Evolutionary conservation across 2,888 invertebrate species (phyloP).

Genomic region (Allophyes oxyacanthae): DNA sequence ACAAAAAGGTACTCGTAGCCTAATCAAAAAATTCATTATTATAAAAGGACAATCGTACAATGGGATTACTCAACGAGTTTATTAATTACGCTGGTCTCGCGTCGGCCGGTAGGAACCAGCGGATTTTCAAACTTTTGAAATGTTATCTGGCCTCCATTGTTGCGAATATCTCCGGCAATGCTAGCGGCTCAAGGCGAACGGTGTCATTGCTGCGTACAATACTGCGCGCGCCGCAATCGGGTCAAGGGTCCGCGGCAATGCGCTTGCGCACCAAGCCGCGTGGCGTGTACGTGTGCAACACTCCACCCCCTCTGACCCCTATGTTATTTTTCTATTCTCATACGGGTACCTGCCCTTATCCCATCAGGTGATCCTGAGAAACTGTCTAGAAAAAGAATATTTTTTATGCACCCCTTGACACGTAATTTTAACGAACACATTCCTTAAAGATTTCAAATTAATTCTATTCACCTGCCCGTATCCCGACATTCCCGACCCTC

Average conservation of each 20-base stretch:
- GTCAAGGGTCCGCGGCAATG: constrained; percentile 83
- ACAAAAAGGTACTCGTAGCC: constrained; percentile 24
- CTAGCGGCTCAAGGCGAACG: constrained; percentile 88
- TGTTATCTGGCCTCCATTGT: constrained; percentile 89
- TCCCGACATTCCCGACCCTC: constrained; percentile 68
- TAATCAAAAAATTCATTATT: constrained; percentile 45
- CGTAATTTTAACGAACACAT: constrained; percentile 72
- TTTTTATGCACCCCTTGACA: constrained; percentile 78
- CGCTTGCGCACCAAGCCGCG: constrained; percentile 63
- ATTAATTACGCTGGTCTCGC: constrained; percentile 79
- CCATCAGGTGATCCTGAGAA: constrained; percentile 78
- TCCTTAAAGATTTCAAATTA: constrained; percentile 70
- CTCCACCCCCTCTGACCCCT: constrained; percentile 50
- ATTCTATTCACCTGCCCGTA: constrained; percentile 83
- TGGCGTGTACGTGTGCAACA: constrained; percentile 30
- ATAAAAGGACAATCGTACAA: constrained; percentile 66
- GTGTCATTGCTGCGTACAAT: constrained; percentile 89
- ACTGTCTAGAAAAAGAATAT: constrained; percentile 57
- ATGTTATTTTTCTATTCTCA: constrained; percentile 49
- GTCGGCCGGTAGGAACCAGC: constrained; percentile 77
- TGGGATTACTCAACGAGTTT: constrained; percentile 77
- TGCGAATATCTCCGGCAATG: constrained; percentile 89
- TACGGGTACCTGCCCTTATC: constrained; percentile 81
- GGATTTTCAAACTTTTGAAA: constrained; percentile 88
- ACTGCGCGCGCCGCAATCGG: constrained; percentile 82